Conservation (phyloP, 2,888 invertebrate species). For the Eupithecia inturbata region DNA sequence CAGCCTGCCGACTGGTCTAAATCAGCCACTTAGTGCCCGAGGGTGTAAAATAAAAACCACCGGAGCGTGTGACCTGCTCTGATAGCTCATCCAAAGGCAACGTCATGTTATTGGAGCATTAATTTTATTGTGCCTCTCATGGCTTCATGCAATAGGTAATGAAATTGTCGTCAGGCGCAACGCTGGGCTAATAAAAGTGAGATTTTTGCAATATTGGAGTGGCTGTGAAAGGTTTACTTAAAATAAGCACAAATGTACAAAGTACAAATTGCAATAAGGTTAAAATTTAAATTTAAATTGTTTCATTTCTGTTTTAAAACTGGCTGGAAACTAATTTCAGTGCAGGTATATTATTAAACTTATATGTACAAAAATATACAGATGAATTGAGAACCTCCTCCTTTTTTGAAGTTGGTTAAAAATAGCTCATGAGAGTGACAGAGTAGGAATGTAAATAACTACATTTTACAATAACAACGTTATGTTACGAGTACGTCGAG, state of each 20-base stretch:
- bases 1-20: too few species aligned
- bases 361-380: too few species aligned
- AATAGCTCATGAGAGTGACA: too few species aligned
- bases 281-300: too few species aligned
- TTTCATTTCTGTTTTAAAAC: too few species aligned
- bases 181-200: not conserved
- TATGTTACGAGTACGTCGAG: not conserved
- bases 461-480: not conserved
- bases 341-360: not conserved
- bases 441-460: not conserved
- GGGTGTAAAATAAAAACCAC: conserved; percentile 44
- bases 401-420: too few species aligned
- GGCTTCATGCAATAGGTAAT: not conserved
- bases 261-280: too few species aligned
- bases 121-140: not conserved
- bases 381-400: too few species aligned
- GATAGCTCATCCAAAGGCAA: conserved; percentile 46
- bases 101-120: conserved; percentile 47
- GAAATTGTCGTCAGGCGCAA: not conserved
- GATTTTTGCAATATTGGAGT: not conserved
- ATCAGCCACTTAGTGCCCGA: conserved; percentile 29
- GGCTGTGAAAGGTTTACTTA: not conserved
- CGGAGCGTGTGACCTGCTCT: conserved; percentile 50
- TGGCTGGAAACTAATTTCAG: not conserved
- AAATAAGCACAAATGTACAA: too few species aligned